phyloP scores from a whole-genome alignment of 2,113 vertebrate genomes.

The Passer montanus region DNA sequence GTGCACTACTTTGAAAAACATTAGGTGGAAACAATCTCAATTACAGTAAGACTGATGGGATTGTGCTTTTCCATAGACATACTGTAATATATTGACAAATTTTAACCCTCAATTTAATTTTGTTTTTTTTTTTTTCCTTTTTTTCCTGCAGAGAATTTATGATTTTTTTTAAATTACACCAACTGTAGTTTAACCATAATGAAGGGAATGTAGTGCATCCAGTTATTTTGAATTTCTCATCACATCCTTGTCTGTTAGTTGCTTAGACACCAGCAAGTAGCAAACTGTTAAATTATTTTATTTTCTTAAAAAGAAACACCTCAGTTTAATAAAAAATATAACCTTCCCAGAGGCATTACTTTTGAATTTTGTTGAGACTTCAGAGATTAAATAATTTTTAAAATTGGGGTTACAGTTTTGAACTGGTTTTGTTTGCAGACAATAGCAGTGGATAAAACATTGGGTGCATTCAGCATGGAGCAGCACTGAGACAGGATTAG shows the following conservation, averaged over 20 bases:
- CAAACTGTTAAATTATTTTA: background rate
- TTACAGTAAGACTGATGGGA: background rate
- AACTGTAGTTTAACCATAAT: background rate
- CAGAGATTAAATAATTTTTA: background rate
- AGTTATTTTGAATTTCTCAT: background rate
- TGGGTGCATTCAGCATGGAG: background rate
- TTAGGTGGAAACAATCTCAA: background rate
- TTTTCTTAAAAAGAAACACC: background rate
- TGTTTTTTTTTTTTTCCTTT: background rate
- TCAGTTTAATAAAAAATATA: background rate
- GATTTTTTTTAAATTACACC: background rate
- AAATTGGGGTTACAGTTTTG: background rate
- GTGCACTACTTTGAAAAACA: background rate
- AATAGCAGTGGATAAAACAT: background rate
- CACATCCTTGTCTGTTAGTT: background rate
- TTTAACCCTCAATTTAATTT: background rate
- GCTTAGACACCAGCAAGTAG: background rate
- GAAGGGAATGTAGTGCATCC: background rate
- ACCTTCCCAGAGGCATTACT: background rate
- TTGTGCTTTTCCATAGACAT: background rate
- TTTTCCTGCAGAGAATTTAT: background rate
- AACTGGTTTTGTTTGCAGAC: background rate
- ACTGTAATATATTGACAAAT: background rate
- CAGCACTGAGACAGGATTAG: background rate
- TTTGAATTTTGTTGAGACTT: background rate